Conservation (phyloP, 1,140 invertebrate genomes). For the Potamilus streckersoni region DNA sequence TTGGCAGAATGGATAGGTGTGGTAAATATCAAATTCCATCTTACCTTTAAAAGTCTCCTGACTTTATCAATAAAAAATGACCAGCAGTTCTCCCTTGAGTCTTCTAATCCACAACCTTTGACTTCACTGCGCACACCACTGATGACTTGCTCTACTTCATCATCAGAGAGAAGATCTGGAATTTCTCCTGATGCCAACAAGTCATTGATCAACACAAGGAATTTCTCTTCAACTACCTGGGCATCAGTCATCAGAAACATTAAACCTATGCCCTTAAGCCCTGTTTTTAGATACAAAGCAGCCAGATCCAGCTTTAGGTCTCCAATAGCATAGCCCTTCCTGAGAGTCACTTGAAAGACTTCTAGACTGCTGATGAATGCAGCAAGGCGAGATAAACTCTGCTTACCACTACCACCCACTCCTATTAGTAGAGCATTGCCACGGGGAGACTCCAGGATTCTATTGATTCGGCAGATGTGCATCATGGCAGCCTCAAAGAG, state of each 20-base stretch:
- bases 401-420: conserved; percentile 95
- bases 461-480: conserved; percentile 89
- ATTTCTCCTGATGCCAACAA: conserved; percentile 93
- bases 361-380: conserved; percentile 93
- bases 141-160: conserved; percentile 94
- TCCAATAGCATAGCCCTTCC: conserved; percentile 87
- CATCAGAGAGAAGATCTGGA: conserved; percentile 90
- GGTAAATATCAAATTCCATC: background rate
- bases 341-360: conserved; percentile 86
- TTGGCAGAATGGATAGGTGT: too few relatives aligned
- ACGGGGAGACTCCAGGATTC: conserved; percentile 90
- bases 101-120: conserved; percentile 78
- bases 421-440: conserved; percentile 92
- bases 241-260: conserved; percentile 96
- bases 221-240: conserved; percentile 90
- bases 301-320: conserved; percentile 91
- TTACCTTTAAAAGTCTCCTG: conserved; percentile 81
- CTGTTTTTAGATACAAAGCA: conserved; percentile 86
- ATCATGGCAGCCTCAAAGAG: conserved; percentile 96
- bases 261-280: conserved; percentile 87
- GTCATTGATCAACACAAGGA: conserved; percentile 93
- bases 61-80: conserved; percentile 94
- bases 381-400: conserved; percentile 87
- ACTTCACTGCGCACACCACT: conserved; percentile 86
- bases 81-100: conserved; percentile 94